Base-by-base conservation (phyloP, 1,140 invertebrate species). In the Trichonephila clavata region DNA sequence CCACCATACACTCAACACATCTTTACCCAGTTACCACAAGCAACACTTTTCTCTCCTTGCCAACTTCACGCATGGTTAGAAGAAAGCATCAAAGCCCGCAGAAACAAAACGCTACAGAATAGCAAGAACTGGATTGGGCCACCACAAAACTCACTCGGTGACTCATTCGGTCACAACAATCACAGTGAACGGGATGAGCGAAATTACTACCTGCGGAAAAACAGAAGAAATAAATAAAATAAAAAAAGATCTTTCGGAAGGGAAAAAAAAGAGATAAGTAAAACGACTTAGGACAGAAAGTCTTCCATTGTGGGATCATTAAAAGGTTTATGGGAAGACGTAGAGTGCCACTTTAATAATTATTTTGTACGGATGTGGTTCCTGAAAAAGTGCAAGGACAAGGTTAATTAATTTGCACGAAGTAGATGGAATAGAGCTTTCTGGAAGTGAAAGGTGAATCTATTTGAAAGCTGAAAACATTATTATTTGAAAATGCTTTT, bases 31-130 rank as follows among this genome's bases (percentile, higher is more conserved):
- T 63, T 7, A 63, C 61, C 61, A 21, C 16, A 20, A 20, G 16
- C 21, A 61, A 20, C 16, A 20, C 16, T 63, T 21, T 21, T 63
- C 20, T 4, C 8, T n/a, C 10, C 39, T 10, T 21, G 57, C 20
- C 50, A 50, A n/a, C 14, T 90, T 77, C 68, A 90, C 88, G 88
- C 65, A 32, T 90, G 88, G 68, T 57, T 90, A 65, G 39, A 59
- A 27, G 68, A 21, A 8, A 65, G 27, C 14, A 77, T 59, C 61
- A 77, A 21, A 77, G 71, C 27, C 71, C 71, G 27, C 32, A 27
- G 68, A 90, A 80, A 90, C 88, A 90, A 90, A 90, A 90, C 88
- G 68, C 57, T 80, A 80, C 65, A 77, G 88, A 90, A 90, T 77
- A 24, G 60, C 65, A 90, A 65, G 86, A 60, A 43, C n/a, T 83